phyloP scores from a whole-genome alignment of 2,888 invertebrate species.

The Lithodes maja region DNA sequence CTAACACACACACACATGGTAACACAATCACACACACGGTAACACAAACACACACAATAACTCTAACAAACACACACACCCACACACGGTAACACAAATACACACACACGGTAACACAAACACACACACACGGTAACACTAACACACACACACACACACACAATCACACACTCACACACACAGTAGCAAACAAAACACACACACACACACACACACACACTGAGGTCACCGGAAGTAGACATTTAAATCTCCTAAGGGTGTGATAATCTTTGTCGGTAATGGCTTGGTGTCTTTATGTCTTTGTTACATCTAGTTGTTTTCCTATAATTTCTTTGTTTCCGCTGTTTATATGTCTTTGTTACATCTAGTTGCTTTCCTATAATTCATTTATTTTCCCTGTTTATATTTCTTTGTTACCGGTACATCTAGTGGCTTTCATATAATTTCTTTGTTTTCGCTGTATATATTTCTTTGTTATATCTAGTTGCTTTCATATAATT shows the following conservation, averaged over 20 bases:
- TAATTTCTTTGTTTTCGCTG: not conserved
- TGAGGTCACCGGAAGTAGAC: not conserved
- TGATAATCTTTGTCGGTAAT: not conserved
- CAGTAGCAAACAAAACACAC: not conserved
- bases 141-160: not conserved
- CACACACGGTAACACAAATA: too few relatives aligned
- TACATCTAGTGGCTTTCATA: not conserved
- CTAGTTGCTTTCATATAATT: too few relatives aligned
- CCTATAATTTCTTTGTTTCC: not conserved
- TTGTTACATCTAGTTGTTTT: not conserved
- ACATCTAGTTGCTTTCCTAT: not conserved
- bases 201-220: not conserved
- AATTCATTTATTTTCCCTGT: not conserved
- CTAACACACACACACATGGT: too few relatives aligned
- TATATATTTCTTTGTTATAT: not conserved
- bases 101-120: not conserved
- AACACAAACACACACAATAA: too few relatives aligned
- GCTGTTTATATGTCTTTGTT: not conserved
- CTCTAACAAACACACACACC: too few relatives aligned
- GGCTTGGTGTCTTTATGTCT: not conserved
- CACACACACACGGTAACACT: not conserved
- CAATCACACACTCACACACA: not conserved
- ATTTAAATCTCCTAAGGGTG: not conserved
- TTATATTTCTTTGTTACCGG: not conserved
- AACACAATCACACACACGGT: too few relatives aligned